phyloP scores from a whole-genome alignment of 2,113 vertebrate genomes.

The Pelusios castaneus region DNA sequence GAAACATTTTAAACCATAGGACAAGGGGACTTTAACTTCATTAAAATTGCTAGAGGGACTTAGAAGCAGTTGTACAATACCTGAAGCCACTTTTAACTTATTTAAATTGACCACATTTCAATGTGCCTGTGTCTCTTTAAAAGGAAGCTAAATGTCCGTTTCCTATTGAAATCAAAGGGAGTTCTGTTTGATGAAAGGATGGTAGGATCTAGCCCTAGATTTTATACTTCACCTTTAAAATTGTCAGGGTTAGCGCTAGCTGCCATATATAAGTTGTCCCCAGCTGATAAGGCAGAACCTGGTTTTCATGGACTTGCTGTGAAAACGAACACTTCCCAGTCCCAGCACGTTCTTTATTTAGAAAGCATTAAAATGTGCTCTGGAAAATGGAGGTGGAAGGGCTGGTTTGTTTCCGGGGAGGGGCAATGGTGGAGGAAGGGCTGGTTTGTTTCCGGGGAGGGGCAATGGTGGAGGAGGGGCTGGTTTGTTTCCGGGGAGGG shows the following conservation, averaged over 20 bases:
- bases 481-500: neutral
- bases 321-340: neutral
- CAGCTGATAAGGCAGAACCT: neutral
- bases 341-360: rapidly evolving
- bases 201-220: neutral
- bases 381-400: neutral
- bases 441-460: neutral
- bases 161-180: neutral
- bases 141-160: neutral
- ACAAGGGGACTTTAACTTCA: neutral
- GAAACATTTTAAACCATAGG: neutral
- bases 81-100: neutral
- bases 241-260: neutral
- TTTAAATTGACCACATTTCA: neutral
- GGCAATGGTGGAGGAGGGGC: neutral
- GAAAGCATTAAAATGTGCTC: neutral
- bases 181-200: neutral
- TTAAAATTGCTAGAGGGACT: neutral
- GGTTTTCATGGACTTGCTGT: rapidly evolving
- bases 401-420: neutral
- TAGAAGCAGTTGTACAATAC: rapidly evolving
- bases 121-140: neutral
- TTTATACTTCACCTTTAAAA: neutral
- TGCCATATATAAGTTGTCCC: neutral
- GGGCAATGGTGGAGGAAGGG: neutral